Conservation (phyloP, 2,797 vertebrate genomes). For the Gorsachius magnificus region DNA sequence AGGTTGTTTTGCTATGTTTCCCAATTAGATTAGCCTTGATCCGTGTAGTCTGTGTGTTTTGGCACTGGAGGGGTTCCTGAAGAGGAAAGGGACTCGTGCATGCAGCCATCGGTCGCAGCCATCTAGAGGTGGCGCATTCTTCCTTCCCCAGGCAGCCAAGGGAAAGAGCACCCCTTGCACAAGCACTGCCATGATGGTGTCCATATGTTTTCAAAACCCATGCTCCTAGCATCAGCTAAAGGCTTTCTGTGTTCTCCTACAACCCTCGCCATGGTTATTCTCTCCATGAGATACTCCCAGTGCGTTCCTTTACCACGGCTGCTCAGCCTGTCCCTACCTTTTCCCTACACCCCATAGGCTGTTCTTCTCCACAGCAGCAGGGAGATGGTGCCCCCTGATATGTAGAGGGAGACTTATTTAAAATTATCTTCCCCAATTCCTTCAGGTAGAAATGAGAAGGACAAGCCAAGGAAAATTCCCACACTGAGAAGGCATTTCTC, state of each 20-base stretch:
- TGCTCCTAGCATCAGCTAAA: neutral
- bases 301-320: neutral
- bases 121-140: conserved; percentile 27
- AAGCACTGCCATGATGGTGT: rapidly evolving
- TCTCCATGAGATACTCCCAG: neutral
- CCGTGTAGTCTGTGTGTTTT: neutral
- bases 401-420: neutral
- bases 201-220: neutral
- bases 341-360: neutral
- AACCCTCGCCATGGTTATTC: neutral
- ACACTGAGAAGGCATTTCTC: neutral
- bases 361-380: neutral
- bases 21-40: neutral
- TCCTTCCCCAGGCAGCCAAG: neutral
- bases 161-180: neutral
- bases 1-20: neutral
- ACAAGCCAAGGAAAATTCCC: neutral
- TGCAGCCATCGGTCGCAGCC: rapidly evolving
- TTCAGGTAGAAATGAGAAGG: neutral
- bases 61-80: neutral
- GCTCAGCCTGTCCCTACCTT: neutral
- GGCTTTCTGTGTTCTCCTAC: neutral
- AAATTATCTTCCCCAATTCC: neutral
- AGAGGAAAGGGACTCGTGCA: neutral
- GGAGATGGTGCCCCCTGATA: neutral